A percentile compares a stretch with the other conserved stretches of the same genome.
These are phyloP conservation scores for Himalopsyche japonica DNA, from an alignment of 2,888 invertebrate genomes.

Conservation along the genomic window DNA sequence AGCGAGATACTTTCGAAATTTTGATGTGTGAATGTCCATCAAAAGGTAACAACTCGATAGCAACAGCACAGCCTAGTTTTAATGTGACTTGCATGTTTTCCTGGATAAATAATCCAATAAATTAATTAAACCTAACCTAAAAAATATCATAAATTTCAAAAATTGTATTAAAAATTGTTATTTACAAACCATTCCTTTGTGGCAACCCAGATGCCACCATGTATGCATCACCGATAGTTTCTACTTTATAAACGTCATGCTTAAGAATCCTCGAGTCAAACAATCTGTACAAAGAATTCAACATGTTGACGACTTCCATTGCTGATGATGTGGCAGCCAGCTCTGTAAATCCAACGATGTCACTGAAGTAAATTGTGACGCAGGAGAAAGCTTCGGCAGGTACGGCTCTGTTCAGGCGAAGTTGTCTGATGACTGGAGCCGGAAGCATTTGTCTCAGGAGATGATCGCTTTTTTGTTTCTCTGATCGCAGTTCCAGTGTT, in stretches of 20 bases:
- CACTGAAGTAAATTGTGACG: conserved; percentile 73
- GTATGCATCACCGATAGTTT: conserved; percentile 66
- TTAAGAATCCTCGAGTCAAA: conserved; percentile 72
- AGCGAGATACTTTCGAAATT: too few relatives aligned
- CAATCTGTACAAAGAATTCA: conserved; percentile 73
- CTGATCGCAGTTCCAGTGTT: conserved; percentile 56
- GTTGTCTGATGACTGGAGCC: conserved; percentile 56
- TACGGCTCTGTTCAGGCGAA: conserved; percentile 61
- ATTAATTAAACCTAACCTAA: too few relatives aligned
- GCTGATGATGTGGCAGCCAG: conserved; percentile 67
- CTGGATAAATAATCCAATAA: too few relatives aligned
- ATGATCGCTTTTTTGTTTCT: conserved; percentile 63
- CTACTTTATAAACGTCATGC: conserved; percentile 76
- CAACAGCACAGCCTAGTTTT: too few relatives aligned
- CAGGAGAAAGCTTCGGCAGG: conserved; percentile 68
- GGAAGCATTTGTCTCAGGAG: conserved; percentile 64
- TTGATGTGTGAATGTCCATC: too few relatives aligned
- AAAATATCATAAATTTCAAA: too few relatives aligned
- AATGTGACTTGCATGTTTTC: too few relatives aligned
- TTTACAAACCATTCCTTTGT: conserved; percentile 56
- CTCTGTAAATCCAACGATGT: conserved; percentile 70
- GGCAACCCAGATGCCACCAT: conserved; percentile 66
- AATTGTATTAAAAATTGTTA: too few relatives aligned
- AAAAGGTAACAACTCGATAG: too few relatives aligned
- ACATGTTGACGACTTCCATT: conserved; percentile 67